Percentiles rank a stretch among this genome's conserved stretches.
phyloP scores from a whole-genome alignment of 2,113 vertebrate species.

The Rhagologus leucostigma region DNA sequence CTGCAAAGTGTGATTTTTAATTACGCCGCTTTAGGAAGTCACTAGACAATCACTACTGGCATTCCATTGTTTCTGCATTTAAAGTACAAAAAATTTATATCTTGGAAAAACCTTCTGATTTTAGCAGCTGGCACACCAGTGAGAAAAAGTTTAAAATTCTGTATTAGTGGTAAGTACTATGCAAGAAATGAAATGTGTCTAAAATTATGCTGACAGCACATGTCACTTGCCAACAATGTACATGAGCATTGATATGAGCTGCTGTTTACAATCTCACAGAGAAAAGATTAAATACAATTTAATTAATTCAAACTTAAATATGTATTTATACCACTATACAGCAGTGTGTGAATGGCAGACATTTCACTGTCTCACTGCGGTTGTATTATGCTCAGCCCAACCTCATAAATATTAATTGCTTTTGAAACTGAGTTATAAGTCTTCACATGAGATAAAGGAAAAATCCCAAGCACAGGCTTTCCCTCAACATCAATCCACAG shows the following conservation, averaged over 20 bases:
- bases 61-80: background rate
- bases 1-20: conserved; percentile 18
- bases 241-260: background rate
- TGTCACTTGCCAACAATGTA: background rate
- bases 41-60: background rate
- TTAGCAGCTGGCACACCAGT: background rate
- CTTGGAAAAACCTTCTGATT: background rate
- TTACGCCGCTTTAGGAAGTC: background rate
- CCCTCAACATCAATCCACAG: background rate
- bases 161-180: background rate
- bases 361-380: background rate
- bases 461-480: background rate
- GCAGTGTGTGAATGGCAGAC: background rate
- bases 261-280: conserved; percentile 2
- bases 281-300: conserved; percentile 2
- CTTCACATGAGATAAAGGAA: background rate
- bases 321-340: background rate
- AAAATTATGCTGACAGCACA: conserved; percentile 2
- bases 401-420: conserved; percentile 46
- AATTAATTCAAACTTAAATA: conserved; percentile 22
- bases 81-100: background rate
- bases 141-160: background rate
- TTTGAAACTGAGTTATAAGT: background rate
- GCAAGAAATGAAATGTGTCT: background rate
- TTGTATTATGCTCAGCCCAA: background rate